These are phyloP conservation scores for Flexamia atlantica DNA, from an alignment of 2,888 invertebrate species.

Conservation along the genomic window DNA sequence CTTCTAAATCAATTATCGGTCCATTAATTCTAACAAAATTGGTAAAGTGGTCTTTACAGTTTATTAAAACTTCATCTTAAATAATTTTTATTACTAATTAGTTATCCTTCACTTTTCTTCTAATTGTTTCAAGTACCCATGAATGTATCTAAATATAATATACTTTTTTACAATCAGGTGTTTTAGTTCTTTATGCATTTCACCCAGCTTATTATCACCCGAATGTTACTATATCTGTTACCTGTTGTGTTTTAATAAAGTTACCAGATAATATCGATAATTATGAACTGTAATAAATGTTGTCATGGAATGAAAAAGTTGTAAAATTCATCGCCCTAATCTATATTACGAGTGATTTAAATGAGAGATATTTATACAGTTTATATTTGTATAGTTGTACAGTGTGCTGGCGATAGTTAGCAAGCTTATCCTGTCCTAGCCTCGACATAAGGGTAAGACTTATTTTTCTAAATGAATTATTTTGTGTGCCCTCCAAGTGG, in stretches of 20 bases:
- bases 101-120: not conserved
- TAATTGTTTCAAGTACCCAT: not conserved
- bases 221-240: not conserved
- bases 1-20: not conserved
- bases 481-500: slow-evolving; percentile 50
- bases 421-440: slow-evolving; percentile 1
- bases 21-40: not conserved
- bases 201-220: slow-evolving; percentile 5
- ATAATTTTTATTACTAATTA: not conserved
- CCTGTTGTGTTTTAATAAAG: slow-evolving; percentile 5
- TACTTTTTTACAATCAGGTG: slow-evolving; percentile 30
- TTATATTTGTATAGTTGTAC: slow-evolving; percentile 55
- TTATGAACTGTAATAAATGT: slow-evolving; percentile 37
- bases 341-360: slow-evolving; percentile 6
- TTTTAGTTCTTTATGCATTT: slow-evolving; percentile 12
- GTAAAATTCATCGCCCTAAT: slow-evolving; percentile 30
- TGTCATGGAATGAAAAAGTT: slow-evolving; percentile 30
- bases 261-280: not conserved
- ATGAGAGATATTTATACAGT: slow-evolving; percentile 39
- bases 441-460: slow-evolving; percentile 22
- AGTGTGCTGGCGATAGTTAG: slow-evolving; percentile 33
- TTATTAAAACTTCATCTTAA: not conserved
- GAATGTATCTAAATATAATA: slow-evolving; percentile 6
- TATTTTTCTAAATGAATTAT: slow-evolving; percentile 57
- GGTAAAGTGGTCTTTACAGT: slow-evolving; percentile 16